Conservation (phyloP, 2,888 invertebrate genomes). For the Coenonympha arcania region DNA sequence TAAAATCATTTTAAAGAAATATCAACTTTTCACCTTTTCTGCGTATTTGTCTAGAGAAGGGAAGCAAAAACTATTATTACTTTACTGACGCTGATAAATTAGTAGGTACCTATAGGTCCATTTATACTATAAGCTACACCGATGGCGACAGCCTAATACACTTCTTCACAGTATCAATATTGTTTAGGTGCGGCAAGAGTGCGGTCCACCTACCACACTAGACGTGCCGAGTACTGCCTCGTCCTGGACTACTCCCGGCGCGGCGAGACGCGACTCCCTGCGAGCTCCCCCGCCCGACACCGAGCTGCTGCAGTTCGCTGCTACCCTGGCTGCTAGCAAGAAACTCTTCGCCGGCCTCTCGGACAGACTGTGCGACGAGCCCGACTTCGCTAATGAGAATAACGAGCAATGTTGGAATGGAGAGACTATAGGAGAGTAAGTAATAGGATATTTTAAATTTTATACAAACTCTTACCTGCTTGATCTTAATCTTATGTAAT, state of each 20-base stretch:
- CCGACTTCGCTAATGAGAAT: constrained; percentile 77
- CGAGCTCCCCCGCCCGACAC: constrained; percentile 77
- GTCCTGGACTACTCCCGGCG: constrained; percentile 41
- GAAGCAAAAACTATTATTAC: no score
- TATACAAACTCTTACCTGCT: no score
- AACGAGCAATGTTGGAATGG: constrained; percentile 89
- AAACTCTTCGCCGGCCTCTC: constrained; percentile 89
- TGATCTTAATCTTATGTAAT: no score
- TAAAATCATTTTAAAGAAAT: no score
- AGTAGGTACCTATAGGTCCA: no score
- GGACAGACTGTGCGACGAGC: constrained; percentile 84
- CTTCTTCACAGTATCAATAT: no score
- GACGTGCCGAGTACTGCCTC: constrained; percentile 39
- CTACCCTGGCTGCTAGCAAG: constrained; percentile 80
- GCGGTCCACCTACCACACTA: constrained; percentile 55
- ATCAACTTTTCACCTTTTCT: no score
- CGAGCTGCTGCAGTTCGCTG: constrained; percentile 77
- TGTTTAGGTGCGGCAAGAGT: constrained; percentile 60
- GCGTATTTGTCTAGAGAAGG: no score
- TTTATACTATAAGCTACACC: no score
- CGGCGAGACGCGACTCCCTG: constrained; percentile 55
- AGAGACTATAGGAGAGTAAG: constrained; percentile 82
- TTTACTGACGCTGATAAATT: no score
- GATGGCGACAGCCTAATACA: no score
- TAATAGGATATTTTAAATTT: constrained; percentile 35